Percentiles rank a stretch among this genome's conserved stretches.
These are phyloP conservation scores for Tinamus guttatus DNA, from an alignment of 2,113 vertebrate genomes.

Conservation along the genomic window DNA sequence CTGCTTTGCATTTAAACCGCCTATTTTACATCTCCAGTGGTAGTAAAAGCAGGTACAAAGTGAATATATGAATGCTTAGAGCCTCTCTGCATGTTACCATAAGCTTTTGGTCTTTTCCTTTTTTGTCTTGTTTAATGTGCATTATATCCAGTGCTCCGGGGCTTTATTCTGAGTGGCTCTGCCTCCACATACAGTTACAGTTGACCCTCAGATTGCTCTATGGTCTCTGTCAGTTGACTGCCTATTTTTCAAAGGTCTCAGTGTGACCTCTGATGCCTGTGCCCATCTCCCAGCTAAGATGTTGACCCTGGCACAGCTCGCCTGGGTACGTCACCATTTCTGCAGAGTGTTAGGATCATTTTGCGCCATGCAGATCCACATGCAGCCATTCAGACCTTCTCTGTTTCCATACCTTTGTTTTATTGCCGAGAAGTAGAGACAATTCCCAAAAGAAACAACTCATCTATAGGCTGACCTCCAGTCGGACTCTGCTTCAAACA, in stretches of 20 bases:
- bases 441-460: background rate
- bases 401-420: background rate
- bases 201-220: background rate
- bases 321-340: background rate
- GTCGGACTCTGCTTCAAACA: background rate
- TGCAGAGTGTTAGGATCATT: background rate
- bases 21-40: conserved; percentile 32
- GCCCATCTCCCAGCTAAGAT: background rate
- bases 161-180: background rate
- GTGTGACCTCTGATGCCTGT: background rate
- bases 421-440: background rate
- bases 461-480: background rate
- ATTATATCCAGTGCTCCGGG: background rate
- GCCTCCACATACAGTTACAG: background rate
- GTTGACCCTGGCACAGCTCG: background rate
- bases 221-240: background rate
- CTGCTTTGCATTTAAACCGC: conserved; percentile 31
- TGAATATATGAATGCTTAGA: conserved; percentile 2
- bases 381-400: background rate
- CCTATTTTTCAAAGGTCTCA: conserved; percentile 13
- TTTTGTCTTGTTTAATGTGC: background rate
- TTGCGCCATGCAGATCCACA: background rate
- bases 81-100: background rate
- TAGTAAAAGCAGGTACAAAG: conserved; percentile 19
- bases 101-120: background rate